Conservation (phyloP, 2,113 vertebrate genomes). For the Oryzias woworae region DNA sequence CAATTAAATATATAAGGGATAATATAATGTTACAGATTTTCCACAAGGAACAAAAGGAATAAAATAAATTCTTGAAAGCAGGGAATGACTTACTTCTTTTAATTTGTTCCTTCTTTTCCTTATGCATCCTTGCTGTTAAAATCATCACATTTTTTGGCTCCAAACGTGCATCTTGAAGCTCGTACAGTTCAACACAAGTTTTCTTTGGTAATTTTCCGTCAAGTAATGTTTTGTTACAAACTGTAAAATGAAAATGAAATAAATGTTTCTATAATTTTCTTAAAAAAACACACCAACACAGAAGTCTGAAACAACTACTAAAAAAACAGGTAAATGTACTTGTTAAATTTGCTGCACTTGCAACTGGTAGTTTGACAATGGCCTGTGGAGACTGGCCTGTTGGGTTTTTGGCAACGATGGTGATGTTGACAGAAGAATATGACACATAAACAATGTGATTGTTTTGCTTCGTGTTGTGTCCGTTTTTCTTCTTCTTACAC, state of each 20-base stretch:
- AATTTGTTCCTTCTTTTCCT: background rate
- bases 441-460: conserved; percentile 28
- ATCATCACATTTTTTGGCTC: conserved; percentile 22
- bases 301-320: no score
- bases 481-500: conserved; percentile 15
- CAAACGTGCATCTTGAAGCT: conserved; percentile 43
- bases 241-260: conserved; percentile 33
- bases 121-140: background rate
- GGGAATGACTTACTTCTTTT: conserved; percentile 34
- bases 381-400: conserved; percentile 48
- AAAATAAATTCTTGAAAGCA: background rate
- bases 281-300: background rate
- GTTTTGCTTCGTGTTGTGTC: background rate
- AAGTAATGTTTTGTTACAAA: conserved; percentile 38
- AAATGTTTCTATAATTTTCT: background rate
- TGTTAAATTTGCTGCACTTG: conserved; percentile 30
- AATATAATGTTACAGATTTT: no score
- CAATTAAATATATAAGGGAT: no score
- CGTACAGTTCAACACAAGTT: conserved; percentile 65
- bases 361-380: conserved; percentile 19
- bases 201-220: rapidly evolving
- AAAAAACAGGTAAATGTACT: background rate
- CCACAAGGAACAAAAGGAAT: no score
- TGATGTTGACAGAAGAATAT: conserved; percentile 51
- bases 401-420: conserved; percentile 47